Conservation (phyloP, 1,140 invertebrate species). For the Heliothis subflexa region DNA sequence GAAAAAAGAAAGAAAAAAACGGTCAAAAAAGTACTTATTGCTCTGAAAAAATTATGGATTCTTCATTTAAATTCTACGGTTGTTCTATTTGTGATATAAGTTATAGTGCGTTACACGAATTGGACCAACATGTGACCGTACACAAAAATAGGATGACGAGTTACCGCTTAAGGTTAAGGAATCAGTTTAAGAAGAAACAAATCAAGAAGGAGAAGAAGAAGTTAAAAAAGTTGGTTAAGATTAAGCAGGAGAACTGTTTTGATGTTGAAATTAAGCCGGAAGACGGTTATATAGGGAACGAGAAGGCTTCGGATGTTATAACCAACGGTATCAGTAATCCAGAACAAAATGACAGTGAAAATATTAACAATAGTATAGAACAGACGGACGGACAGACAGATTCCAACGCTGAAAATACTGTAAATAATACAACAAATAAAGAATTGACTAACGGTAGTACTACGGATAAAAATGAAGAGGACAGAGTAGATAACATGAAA, state of each 20-base stretch:
- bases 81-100: slow-evolving; percentile 77
- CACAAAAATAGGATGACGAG: slow-evolving; percentile 78
- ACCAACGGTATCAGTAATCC: slow-evolving; percentile 5
- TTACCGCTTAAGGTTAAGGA: slow-evolving; percentile 73
- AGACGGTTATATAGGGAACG: slow-evolving; percentile 77
- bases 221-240: slow-evolving; percentile 65
- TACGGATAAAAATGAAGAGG: slow-evolving; percentile 14
- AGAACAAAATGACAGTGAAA: slow-evolving; percentile 3
- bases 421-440: slow-evolving; percentile 5
- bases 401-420: slow-evolving; percentile 61
- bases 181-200: slow-evolving; percentile 71
- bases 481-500: background rate
- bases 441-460: background rate
- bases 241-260: slow-evolving; percentile 56
- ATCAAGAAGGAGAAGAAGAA: slow-evolving; percentile 75
- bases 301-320: slow-evolving; percentile 65
- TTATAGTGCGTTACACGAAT: slow-evolving; percentile 62
- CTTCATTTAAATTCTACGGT: slow-evolving; percentile 74
- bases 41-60: slow-evolving; percentile 74
- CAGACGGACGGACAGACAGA: too few species aligned
- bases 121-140: slow-evolving; percentile 71
- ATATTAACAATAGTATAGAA: slow-evolving; percentile 9
- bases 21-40: slow-evolving; percentile 63
- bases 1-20: slow-evolving; percentile 61
- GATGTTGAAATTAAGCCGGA: slow-evolving; percentile 77